Percentiles rank a stretch among this genome's conserved stretches.
Evolutionary conservation across 2,888 invertebrate species (phyloP).

Genomic region (Bugula neritina): DNA sequence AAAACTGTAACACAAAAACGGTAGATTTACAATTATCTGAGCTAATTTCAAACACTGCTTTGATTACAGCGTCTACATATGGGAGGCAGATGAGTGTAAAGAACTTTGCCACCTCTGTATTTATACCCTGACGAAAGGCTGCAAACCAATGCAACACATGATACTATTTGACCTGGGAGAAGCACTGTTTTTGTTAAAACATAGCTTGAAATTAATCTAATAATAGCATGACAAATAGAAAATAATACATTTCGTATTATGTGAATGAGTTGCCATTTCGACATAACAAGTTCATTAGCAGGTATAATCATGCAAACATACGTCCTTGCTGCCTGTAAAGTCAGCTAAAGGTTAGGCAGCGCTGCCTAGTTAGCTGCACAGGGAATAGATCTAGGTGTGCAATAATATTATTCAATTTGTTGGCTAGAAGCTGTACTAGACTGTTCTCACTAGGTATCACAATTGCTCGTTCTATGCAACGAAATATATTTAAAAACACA

Average conservation of each 20-base stretch:
- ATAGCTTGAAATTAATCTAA: neutral
- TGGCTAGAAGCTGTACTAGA: no score
- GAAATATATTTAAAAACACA: no score
- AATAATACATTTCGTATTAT: neutral
- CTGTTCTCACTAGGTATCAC: no score
- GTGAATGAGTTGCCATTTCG: constrained; percentile 13
- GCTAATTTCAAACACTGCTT: neutral
- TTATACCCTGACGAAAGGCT: neutral
- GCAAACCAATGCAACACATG: neutral
- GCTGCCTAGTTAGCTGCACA: no score
- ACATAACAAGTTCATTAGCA: neutral
- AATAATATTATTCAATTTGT: no score
- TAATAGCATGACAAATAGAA: constrained; percentile 12
- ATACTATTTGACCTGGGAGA: constrained; percentile 11
- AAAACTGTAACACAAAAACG: neutral
- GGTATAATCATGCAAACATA: neutral
- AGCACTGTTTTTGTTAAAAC: neutral
- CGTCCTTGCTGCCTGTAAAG: neutral
- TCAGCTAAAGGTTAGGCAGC: neutral
- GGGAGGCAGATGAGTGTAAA: neutral
- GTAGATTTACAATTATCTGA: neutral
- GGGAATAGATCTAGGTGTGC: no score
- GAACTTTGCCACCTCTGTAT: no score
- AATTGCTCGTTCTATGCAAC: no score
- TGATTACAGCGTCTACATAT: neutral